Percentiles rank a stretch among this genome's conserved stretches.
Conservation (phyloP, 2,888 invertebrate species). For the Steinernema scapterisci region DNA sequence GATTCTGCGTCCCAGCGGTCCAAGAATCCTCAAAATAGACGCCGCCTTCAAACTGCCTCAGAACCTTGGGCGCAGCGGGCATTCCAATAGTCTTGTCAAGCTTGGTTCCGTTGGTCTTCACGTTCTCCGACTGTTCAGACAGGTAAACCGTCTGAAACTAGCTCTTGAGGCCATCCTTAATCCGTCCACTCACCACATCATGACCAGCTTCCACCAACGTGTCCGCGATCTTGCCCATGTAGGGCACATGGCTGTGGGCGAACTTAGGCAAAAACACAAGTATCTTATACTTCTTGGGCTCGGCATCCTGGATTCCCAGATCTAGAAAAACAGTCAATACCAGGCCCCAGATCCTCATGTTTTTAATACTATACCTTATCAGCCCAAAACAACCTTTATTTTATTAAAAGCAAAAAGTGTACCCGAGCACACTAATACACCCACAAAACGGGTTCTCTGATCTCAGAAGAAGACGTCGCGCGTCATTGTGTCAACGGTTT, state of each 20-base stretch:
- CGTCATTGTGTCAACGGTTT: too few relatives aligned
- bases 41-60: not conserved
- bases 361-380: too few relatives aligned
- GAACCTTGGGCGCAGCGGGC: not conserved
- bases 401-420: too few relatives aligned
- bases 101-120: not conserved
- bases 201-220: slow-evolving; percentile 44
- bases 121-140: not conserved
- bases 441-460: too few relatives aligned
- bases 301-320: too few relatives aligned
- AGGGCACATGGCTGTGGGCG: slow-evolving; percentile 46
- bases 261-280: too few relatives aligned
- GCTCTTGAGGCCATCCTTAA: not conserved
- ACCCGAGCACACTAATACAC: too few relatives aligned
- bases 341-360: too few relatives aligned
- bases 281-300: too few relatives aligned
- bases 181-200: slow-evolving; percentile 40
- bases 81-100: not conserved
- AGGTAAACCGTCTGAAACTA: slow-evolving; percentile 36
- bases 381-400: too few relatives aligned
- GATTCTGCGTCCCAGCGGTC: not conserved
- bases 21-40: not conserved
- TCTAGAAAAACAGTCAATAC: too few relatives aligned
- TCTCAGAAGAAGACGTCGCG: too few relatives aligned
- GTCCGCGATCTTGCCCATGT: slow-evolving; percentile 42